Base-by-base conservation (phyloP, 2,888 invertebrate species). In the Apamea monoglypha region DNA sequence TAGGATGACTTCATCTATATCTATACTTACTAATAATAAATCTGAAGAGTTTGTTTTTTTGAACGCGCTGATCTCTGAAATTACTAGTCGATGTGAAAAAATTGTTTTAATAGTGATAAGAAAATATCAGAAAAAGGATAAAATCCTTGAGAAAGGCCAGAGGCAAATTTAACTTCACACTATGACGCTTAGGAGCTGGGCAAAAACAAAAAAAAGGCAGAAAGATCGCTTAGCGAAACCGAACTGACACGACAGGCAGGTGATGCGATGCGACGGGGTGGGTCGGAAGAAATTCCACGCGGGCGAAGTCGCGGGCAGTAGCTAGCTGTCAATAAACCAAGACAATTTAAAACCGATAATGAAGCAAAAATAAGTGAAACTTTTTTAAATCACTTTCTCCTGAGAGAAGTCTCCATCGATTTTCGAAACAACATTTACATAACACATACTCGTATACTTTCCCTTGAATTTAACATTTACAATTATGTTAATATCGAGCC, bases 391-490 rank as follows among this genome's bases (percentile, higher is more conserved):
- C 36, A 86, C 89, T 89, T 89, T 89, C 89, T 75, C 89, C 56
- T 0, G n/a, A 56, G 66, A 59, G 66, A 50, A 29, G 18, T 32
- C n/a, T 69, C 50, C 80, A 75, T 83, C 50, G 78, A 76, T 84
- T 84, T 82, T 84, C 83, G 85, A 87, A 89, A 86, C 70, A 36
- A 44, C 50, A 89, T 89, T 89, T 85, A 86, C 84, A 85, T 88
- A 88, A 83, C 74, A 71, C 68, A 72, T 80, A 80, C 77, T 81
- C 80, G n/a, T n/a, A 36, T 36, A 87, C 90, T 88, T 91, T 90
- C 84, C 88, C 86, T 88, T 83, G 78, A 40, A 50, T 59, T 69
- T 80, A 66, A 73, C 82, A 56, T 69, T 78, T 71, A 68, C 73
- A 70, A 78, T 61, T 78, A 82, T 84, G 80, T 72, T 81, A 83